A percentile compares a stretch with the other conserved stretches of the same genome.
Evolutionary conservation across 2,797 vertebrate genomes (phyloP).

Genomic region (Sebastes vulpes): DNA sequence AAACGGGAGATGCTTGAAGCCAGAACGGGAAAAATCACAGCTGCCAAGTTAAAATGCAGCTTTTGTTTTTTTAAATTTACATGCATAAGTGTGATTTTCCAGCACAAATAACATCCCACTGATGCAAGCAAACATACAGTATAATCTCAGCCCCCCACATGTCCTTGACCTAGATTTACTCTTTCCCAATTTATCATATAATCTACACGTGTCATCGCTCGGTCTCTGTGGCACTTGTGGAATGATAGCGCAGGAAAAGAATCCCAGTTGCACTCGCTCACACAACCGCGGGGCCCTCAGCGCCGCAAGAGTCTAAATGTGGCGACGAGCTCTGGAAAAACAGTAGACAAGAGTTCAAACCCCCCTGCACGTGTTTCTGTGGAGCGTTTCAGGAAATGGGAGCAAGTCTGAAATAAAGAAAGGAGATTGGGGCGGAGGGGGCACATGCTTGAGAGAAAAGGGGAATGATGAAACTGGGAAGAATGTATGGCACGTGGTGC

Average conservation of each 20-base stretch:
- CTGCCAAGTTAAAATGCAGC: background rate
- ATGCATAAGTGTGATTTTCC: background rate
- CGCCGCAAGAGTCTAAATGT: conserved; percentile 57
- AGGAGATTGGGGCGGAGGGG: background rate
- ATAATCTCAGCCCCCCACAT: background rate
- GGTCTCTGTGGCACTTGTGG: conserved; percentile 73
- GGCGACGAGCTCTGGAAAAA: conserved; percentile 72
- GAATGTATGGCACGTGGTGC: conserved; percentile 63
- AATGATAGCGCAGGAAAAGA: conserved; percentile 70
- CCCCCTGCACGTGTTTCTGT: conserved; percentile 70
- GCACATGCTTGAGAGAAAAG: conserved; percentile 44
- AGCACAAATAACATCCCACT: background rate
- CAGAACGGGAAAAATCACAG: background rate
- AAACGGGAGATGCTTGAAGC: background rate
- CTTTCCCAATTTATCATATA: conserved; percentile 43
- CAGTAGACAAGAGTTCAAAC: conserved; percentile 62
- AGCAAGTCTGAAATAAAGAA: conserved; percentile 66
- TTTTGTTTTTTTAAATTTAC: background rate
- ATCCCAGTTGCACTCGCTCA: conserved; percentile 57
- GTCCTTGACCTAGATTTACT: conserved; percentile 58
- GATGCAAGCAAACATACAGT: background rate
- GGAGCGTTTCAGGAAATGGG: conserved; percentile 71
- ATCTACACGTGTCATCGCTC: conserved; percentile 58
- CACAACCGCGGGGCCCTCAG: conserved; percentile 30
- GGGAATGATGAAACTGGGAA: conserved; percentile 58